These are phyloP conservation scores for Pecten maximus DNA, from an alignment of 2,888 invertebrate genomes.

Conservation along the genomic window DNA sequence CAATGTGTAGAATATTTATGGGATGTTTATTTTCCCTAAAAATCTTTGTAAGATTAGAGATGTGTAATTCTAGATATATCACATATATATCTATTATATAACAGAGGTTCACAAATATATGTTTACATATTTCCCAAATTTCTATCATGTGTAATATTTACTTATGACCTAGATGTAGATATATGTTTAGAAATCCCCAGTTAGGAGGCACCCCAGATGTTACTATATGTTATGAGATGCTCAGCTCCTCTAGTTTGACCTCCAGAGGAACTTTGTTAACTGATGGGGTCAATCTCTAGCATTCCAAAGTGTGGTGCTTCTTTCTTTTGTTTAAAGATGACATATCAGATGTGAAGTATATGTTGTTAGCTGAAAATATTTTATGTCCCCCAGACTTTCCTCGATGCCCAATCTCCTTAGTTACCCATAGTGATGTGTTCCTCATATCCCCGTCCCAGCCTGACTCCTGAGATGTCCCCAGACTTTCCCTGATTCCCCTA, in stretches of 20 bases:
- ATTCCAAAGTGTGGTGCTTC: neutral
- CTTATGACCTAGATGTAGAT: neutral
- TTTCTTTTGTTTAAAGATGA: constrained; percentile 17
- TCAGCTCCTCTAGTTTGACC: neutral
- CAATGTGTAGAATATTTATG: too few relatives aligned
- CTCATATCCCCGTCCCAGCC: too few relatives aligned
- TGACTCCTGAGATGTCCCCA: too few relatives aligned
- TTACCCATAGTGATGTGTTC: neutral
- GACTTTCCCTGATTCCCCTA: too few relatives aligned
- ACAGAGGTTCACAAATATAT: neutral
- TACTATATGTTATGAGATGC: neutral
- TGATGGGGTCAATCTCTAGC: neutral
- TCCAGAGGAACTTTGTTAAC: neutral
- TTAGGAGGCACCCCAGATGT: neutral
- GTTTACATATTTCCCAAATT: neutral
- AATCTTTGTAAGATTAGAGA: too few relatives aligned
- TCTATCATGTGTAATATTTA: neutral
- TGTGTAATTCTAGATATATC: too few relatives aligned
- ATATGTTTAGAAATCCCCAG: neutral
- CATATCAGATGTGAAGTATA: neutral
- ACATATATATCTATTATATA: too few relatives aligned
- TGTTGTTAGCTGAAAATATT: neutral
- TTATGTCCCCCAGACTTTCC: neutral
- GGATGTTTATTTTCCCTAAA: too few relatives aligned
- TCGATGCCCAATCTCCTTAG: neutral